Conservation (phyloP, 1,140 invertebrate species). For the Caenorhabditis tropicalis region DNA sequence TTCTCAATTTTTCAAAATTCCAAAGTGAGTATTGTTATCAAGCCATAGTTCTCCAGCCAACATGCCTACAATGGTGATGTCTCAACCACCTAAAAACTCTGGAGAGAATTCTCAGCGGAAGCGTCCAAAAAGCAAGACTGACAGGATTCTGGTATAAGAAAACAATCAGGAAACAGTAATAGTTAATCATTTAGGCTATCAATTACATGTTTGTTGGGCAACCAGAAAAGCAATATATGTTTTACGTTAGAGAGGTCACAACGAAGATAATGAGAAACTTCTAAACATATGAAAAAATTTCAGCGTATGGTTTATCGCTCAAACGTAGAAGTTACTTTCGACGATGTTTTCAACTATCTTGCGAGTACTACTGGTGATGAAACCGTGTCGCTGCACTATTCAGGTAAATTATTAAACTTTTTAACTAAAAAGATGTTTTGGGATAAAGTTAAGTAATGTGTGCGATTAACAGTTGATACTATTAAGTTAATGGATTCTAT, state of each 20-base stretch:
- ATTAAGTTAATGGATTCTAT: constrained; percentile 8
- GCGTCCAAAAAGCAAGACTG: background rate
- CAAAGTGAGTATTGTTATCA: background rate
- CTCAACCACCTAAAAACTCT: background rate
- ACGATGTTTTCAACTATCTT: background rate
- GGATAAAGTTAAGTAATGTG: too few species aligned
- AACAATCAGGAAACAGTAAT: background rate
- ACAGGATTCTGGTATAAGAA: background rate
- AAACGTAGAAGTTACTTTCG: background rate
- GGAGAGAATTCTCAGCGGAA: background rate
- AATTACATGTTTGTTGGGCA: constrained; percentile 8
- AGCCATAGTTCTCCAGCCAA: background rate
- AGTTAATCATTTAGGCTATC: background rate
- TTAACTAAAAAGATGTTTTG: too few species aligned
- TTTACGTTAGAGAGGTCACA: too few species aligned
- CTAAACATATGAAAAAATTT: background rate
- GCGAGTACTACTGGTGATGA: background rate
- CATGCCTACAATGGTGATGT: constrained; percentile 33
- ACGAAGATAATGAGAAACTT: too few species aligned
- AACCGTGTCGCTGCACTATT: constrained; percentile 7
- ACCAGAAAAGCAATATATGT: background rate
- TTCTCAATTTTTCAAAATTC: background rate
- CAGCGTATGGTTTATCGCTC: constrained; percentile 9
- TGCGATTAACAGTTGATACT: too few species aligned
- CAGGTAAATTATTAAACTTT: too few species aligned